Conservation (phyloP, 2,797 vertebrate species). For the Peromyscus melanophrys region DNA sequence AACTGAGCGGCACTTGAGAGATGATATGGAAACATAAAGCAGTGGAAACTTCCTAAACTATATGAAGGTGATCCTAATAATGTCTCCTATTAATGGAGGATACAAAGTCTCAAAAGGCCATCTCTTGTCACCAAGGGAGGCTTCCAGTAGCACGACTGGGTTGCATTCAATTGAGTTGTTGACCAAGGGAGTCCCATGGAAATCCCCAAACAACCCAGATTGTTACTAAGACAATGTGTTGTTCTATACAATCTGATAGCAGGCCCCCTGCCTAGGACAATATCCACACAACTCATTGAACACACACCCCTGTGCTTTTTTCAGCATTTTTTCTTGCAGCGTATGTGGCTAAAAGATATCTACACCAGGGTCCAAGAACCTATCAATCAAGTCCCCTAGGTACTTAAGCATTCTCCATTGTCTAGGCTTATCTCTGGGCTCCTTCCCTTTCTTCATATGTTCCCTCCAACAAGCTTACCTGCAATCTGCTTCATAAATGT, state of each 20-base stretch:
- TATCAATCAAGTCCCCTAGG: neutral
- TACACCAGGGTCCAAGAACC: neutral
- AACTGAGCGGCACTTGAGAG: neutral
- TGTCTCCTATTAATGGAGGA: neutral
- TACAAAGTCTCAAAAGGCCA: neutral
- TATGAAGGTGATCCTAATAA: neutral
- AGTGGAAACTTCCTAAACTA: neutral
- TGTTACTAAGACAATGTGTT: neutral
- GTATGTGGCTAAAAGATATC: neutral
- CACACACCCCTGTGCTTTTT: neutral
- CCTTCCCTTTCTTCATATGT: neutral
- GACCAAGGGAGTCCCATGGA: neutral
- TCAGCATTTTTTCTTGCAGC: neutral
- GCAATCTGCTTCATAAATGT: conserved; percentile 98
- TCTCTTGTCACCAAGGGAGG: neutral
- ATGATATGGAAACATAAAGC: neutral
- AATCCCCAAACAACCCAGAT: neutral
- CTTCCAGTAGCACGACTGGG: neutral
- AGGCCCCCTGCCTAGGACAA: neutral
- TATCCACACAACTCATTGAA: neutral
- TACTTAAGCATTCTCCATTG: neutral
- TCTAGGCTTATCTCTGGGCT: neutral
- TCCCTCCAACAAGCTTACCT: conserved; percentile 88
- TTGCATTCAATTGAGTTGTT: neutral
- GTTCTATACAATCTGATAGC: neutral